phyloP scores from a whole-genome alignment of 2,797 vertebrate species.

The Muraenolepis orangiensis region DNA sequence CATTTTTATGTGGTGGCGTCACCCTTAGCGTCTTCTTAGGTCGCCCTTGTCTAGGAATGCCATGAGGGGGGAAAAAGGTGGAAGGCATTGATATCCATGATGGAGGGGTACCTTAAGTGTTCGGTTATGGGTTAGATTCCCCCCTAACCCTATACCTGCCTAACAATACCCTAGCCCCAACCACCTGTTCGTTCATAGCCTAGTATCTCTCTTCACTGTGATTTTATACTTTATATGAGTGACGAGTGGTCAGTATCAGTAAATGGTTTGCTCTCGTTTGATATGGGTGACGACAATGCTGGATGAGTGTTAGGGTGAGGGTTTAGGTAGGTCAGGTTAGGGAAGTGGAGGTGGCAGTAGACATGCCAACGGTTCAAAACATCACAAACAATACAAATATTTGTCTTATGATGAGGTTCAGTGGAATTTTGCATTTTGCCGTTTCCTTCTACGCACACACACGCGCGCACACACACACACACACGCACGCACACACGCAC shows the following conservation, averaged over 20 bases:
- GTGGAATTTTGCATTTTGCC: constrained; percentile 27
- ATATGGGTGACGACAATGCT: no score
- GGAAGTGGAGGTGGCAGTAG: neutral
- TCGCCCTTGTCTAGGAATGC: neutral
- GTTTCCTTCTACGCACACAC: constrained; percentile 42
- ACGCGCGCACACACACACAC: no score
- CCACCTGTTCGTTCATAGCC: neutral
- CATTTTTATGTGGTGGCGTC: neutral
- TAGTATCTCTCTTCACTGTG: neutral
- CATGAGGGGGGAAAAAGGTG: neutral
- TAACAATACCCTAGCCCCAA: no score
- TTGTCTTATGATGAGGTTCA: constrained; percentile 39
- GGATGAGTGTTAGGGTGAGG: neutral
- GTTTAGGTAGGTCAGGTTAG: no score
- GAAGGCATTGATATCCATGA: neutral
- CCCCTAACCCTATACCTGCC: no score
- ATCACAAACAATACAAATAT: constrained; percentile 52
- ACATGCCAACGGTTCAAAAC: neutral
- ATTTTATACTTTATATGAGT: neutral
- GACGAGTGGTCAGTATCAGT: no score
- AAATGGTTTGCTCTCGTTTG: no score
- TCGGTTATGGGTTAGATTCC: no score
- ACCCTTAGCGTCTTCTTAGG: neutral
- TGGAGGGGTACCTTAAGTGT: neutral
- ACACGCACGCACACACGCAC: no score